Evolutionary conservation across 64 coral and sea anemone genomes (phyloP).

Genomic region (Stichodactyla helianthus): DNA sequence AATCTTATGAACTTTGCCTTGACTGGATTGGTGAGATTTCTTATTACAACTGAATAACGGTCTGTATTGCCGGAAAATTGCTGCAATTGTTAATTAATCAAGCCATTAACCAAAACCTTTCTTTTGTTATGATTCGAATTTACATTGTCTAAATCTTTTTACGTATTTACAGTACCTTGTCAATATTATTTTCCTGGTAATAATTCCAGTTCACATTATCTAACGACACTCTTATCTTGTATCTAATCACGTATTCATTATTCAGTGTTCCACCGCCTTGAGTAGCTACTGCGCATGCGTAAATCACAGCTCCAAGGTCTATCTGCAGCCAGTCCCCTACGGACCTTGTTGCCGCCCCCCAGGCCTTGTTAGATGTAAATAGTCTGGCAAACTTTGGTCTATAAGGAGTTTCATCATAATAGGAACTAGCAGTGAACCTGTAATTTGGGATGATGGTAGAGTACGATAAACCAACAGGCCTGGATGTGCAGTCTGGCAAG

Average conservation of each 20-base stretch:
- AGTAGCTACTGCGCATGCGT: slow-evolving; percentile 16
- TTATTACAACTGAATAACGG: background rate
- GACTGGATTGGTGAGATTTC: background rate
- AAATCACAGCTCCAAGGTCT: slow-evolving; percentile 6
- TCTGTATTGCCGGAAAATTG: slow-evolving; percentile 14
- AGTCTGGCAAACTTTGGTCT: background rate
- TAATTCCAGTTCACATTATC: slow-evolving; percentile 8
- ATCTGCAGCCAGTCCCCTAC: slow-evolving; percentile 3
- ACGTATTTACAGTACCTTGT: background rate
- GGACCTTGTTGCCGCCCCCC: background rate
- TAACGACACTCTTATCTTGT: background rate
- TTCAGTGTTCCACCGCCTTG: background rate
- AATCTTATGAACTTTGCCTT: slow-evolving; percentile 37
- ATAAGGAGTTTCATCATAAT: background rate
- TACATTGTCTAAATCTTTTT: background rate
- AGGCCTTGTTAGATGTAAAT: background rate
- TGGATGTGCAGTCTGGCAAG: background rate
- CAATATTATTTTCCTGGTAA: slow-evolving; percentile 18
- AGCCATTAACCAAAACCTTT: background rate
- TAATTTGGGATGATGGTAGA: background rate
- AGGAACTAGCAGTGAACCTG: slow-evolving; percentile 14
- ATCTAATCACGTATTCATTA: background rate
- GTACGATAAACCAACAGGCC: background rate
- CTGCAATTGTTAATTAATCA: background rate
- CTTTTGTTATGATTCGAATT: too few species aligned